Evolutionary conservation across 2,113 vertebrate species (phyloP), one percentile per base, ranked within the genome.

Genomic region (Callopanchax toddi): DNA sequence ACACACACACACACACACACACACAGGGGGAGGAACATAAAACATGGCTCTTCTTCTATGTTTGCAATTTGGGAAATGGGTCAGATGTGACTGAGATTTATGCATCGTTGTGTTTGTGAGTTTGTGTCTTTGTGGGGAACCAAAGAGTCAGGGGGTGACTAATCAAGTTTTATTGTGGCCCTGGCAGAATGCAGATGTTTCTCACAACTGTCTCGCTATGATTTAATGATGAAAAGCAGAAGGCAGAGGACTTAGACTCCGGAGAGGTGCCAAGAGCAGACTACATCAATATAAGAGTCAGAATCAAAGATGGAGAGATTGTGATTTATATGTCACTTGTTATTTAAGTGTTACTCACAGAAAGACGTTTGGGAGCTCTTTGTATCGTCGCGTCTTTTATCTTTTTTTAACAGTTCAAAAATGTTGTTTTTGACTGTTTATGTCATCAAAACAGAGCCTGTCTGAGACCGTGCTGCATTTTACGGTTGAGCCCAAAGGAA

Each of bases 111-210:
- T 77, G 56, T 79, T 67, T 59, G 46, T 49, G 57, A 18, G 43
- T 13, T 11, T 72, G 49, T 76, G 68, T 67, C 20, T 76, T 71
- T 67, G 55, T 64, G 36, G 40, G 57, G 63, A 62, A 72, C 56
- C 57, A 52, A 36, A 65, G 60, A 57, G 74, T 39, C 50, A 63
- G 53, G 39, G 48, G 74, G 62, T 87, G 78, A 89, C 59, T 82
- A 77, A 80, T 77, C 21, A 66, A 56, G 70, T 60, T 60, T 66
- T 68, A 59, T 71, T 76, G 76, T 68, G 53, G 46, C 76, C 74
- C 73, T 84, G 80, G 69, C 86, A 81, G 71, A 78, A 86, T 85
- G 83, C 82, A 89, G 85, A 89, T 89, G 82, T 78, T 86, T 75
- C 42, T 66, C 72, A 81, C 67, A 82, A 77, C 45, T 69, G 59